A percentile compares a stretch with the other conserved stretches of the same genome.
Conservation (phyloP, 2,888 invertebrate species). For the Trachelus iudaicus region DNA sequence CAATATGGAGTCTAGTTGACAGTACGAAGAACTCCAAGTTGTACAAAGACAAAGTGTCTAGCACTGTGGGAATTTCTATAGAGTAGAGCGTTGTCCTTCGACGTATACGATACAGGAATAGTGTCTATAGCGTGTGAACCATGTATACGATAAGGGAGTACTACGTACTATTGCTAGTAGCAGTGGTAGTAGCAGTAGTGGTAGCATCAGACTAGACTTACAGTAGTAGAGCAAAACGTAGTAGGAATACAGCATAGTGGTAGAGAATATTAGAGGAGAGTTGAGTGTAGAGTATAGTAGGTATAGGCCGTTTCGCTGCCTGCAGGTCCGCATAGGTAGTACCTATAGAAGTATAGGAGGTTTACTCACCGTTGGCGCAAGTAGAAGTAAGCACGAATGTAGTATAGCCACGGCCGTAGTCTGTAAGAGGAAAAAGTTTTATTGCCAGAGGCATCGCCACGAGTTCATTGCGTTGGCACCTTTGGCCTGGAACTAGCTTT, state of each 20-base stretch:
- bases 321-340: background rate
- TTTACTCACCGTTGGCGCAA: background rate
- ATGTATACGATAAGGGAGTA: background rate
- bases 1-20: background rate
- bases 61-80: background rate
- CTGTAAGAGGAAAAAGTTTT: background rate
- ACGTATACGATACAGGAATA: background rate
- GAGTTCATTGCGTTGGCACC: conserved; percentile 19
- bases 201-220: background rate
- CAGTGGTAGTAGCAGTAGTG: background rate
- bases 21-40: background rate
- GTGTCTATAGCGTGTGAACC: background rate
- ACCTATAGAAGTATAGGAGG: background rate
- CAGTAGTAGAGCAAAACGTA: background rate
- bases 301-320: background rate
- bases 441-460: background rate
- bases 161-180: background rate
- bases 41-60: background rate
- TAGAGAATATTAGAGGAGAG: background rate
- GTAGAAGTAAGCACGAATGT: background rate
- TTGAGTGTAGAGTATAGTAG: background rate
- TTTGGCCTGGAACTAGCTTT: conserved; percentile 24
- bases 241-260: background rate
- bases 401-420: background rate
- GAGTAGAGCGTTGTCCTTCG: background rate